These are phyloP conservation scores for Bellardia pandia DNA, from an alignment of 2,888 invertebrate genomes.

Conservation along the genomic window DNA sequence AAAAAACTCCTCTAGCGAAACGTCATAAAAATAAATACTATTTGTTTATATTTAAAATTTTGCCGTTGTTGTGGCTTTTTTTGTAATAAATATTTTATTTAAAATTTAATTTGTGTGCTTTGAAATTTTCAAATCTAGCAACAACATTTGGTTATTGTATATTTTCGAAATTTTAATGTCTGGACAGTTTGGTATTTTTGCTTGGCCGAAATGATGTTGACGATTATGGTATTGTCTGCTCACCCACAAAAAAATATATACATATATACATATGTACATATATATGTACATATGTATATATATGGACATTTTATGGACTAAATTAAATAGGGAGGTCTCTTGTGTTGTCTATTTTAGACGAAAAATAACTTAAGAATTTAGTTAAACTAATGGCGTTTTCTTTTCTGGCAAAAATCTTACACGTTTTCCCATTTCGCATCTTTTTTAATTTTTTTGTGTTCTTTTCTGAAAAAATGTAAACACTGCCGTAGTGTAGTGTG, in stretches of 20 bases:
- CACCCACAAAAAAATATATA: slow-evolving; percentile 5
- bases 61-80: not conserved
- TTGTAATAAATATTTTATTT: not conserved
- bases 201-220: slow-evolving; percentile 19
- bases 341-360: not conserved
- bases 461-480: too few relatives aligned
- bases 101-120: not conserved
- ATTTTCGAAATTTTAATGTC: slow-evolving; percentile 18
- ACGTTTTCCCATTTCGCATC: too few relatives aligned
- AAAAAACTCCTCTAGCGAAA: slow-evolving; percentile 10
- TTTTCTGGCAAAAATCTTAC: too few relatives aligned
- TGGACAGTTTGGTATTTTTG: slow-evolving; percentile 45
- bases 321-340: not conserved
- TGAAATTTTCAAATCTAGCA: not conserved
- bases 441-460: too few relatives aligned
- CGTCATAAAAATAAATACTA: slow-evolving; percentile 33
- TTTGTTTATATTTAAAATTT: slow-evolving; percentile 38
- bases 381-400: too few relatives aligned
- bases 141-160: not conserved
- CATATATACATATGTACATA: too few relatives aligned
- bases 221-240: slow-evolving; percentile 37
- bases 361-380: too few relatives aligned
- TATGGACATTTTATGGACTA: not conserved
- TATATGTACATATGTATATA: too few relatives aligned
- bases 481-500: too few relatives aligned